Conservation (phyloP, 2,113 vertebrate genomes). For the Tinamus guttatus region DNA sequence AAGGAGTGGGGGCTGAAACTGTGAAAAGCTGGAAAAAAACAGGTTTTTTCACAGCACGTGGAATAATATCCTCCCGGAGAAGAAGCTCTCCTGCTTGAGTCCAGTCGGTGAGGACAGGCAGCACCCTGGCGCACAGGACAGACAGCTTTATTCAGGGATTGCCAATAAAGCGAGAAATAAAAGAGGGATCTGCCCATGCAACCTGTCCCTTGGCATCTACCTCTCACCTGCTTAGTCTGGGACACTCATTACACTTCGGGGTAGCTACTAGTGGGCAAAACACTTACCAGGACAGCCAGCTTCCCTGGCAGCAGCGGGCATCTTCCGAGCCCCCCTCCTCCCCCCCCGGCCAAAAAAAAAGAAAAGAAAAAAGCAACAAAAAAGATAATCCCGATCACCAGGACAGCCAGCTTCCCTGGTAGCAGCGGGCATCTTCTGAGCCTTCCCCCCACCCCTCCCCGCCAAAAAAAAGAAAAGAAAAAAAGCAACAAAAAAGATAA, state of each 20-base stretch:
- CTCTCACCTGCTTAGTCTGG: background rate
- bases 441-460: too few relatives aligned
- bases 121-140: background rate
- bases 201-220: background rate
- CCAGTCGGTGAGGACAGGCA: background rate
- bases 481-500: too few relatives aligned
- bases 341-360: too few relatives aligned
- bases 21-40: background rate
- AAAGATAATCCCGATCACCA: too few relatives aligned
- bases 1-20: background rate
- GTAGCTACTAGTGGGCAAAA: background rate
- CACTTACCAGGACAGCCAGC: background rate
- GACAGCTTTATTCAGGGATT: background rate
- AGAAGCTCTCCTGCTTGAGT: background rate
- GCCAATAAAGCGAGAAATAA: rapidly evolving
- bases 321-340: too few relatives aligned
- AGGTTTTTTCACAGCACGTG: background rate
- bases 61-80: background rate
- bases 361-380: too few relatives aligned
- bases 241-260: background rate
- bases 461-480: too few relatives aligned
- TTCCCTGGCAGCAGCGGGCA: background rate
- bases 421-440: too few relatives aligned
- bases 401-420: too few relatives aligned
- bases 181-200: background rate